Conservation (phyloP, 2,797 vertebrate genomes). For the Fratercula arctica region DNA sequence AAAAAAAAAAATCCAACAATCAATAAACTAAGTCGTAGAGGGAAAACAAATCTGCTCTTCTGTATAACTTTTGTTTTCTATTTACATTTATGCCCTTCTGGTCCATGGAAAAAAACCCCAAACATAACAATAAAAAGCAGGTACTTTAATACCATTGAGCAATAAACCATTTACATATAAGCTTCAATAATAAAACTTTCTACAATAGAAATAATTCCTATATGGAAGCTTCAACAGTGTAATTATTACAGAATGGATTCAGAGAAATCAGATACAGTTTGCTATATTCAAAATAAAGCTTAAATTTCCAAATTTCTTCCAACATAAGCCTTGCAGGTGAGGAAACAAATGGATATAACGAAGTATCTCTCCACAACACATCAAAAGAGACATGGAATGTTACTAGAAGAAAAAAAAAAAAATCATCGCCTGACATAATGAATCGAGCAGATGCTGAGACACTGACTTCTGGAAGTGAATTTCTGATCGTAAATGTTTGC, state of each 20-base stretch:
- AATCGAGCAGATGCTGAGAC: neutral
- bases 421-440: neutral
- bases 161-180: neutral
- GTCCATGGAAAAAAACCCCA: neutral
- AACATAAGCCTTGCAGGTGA: neutral
- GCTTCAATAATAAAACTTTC: neutral
- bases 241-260: neutral
- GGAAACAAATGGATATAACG: neutral
- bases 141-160: neutral
- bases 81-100: neutral
- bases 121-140: rapidly evolving
- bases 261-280: neutral
- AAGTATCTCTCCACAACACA: neutral
- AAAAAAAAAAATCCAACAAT: neutral
- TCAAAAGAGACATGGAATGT: neutral
- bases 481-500: neutral
- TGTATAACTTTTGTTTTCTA: neutral
- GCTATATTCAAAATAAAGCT: neutral
- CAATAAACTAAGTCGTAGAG: neutral
- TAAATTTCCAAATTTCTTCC: neutral
- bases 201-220: neutral
- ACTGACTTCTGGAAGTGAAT: neutral
- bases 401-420: neutral
- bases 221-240: neutral
- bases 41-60: neutral